phyloP scores from a whole-genome alignment of 2,888 invertebrate species.

The Quadroppia sp. region DNA sequence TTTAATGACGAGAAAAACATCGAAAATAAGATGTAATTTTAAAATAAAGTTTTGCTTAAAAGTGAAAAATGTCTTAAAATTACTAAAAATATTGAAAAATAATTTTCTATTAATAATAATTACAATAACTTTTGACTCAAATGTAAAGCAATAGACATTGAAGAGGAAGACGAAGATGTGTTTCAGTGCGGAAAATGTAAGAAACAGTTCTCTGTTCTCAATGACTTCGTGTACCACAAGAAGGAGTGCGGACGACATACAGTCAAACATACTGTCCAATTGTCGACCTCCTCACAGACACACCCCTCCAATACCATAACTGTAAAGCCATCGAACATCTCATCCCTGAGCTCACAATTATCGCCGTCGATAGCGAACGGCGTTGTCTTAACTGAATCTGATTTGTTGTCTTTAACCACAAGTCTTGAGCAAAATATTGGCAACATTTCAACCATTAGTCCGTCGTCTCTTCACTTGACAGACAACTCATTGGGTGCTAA shows the following conservation, averaged over 20 bases:
- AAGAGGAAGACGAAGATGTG: constrained; percentile 60
- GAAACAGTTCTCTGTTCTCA: constrained; percentile 61
- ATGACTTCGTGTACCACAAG: constrained; percentile 63
- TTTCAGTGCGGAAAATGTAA: constrained; percentile 69
- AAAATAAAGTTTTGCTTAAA: too few relatives aligned
- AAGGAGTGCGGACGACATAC: constrained; percentile 49
- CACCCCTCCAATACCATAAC: neutral
- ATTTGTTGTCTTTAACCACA: constrained; percentile 47
- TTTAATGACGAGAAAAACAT: too few relatives aligned
- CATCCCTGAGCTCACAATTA: constrained; percentile 22
- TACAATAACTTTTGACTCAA: neutral
- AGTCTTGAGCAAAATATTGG: constrained; percentile 40
- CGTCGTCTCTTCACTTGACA: constrained; percentile 40
- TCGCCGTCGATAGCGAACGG: constrained; percentile 14
- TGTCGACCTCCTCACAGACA: neutral
- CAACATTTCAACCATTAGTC: constrained; percentile 38
- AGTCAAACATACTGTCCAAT: neutral
- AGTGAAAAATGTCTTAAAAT: too few relatives aligned
- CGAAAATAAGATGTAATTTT: too few relatives aligned
- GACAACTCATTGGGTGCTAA: constrained; percentile 5
- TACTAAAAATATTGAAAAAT: neutral
- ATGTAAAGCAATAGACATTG: neutral
- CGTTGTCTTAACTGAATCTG: constrained; percentile 47
- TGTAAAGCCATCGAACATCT: neutral
- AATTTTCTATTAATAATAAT: too few relatives aligned